Conservation (phyloP, 1,140 invertebrate species). For the Pogonognathellus flavescens region DNA sequence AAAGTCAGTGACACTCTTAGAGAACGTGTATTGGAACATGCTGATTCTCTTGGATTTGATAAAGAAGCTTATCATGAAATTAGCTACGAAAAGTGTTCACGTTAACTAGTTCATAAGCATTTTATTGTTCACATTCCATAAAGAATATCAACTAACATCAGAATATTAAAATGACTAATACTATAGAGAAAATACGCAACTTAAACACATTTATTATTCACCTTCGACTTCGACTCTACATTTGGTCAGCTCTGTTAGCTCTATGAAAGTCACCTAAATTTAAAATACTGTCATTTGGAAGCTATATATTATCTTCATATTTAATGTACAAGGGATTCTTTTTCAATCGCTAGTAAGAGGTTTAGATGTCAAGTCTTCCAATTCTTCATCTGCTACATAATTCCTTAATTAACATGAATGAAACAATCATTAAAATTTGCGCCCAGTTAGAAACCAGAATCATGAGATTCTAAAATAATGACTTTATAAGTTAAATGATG, state of each 20-base stretch:
- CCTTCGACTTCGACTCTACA: background rate
- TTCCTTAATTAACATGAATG: background rate
- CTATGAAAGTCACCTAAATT: background rate
- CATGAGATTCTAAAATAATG: background rate
- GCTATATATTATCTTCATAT: background rate
- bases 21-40: background rate
- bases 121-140: background rate
- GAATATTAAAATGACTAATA: background rate
- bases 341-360: background rate
- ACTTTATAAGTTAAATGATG: background rate
- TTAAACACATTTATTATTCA: background rate
- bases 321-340: background rate
- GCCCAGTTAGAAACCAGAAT: background rate
- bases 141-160: background rate
- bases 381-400: background rate
- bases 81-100: background rate
- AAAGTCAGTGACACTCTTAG: background rate
- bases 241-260: background rate
- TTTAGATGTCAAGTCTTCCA: background rate
- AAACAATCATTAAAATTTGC: background rate
- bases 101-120: background rate
- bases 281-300: conserved; percentile 25
- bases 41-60: conserved; percentile 20
- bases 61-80: background rate
- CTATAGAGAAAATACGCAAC: background rate